Conservation (phyloP, 2,113 vertebrate genomes). For the Alosa alosa region DNA sequence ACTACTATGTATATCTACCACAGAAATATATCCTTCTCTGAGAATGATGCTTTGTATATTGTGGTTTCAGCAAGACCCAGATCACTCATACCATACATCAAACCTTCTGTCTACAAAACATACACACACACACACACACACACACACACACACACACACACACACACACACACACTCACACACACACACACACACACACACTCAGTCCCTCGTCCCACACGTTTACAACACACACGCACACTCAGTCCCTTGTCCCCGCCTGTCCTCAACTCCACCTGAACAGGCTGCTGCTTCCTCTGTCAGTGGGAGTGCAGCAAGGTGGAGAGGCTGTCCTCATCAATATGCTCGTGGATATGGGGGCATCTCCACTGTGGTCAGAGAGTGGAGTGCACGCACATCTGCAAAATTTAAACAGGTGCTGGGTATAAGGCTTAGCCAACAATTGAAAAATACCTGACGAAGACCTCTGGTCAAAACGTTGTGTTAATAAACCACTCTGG, state of each 20-base stretch:
- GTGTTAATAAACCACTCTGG: too few species aligned
- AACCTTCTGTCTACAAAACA: background rate
- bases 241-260: background rate
- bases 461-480: too few species aligned
- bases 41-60: background rate
- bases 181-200: too few species aligned
- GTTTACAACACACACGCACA: background rate
- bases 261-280: background rate
- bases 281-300: background rate
- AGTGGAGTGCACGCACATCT: too few species aligned
- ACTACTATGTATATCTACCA: background rate
- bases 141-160: too few species aligned
- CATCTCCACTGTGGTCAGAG: background rate
- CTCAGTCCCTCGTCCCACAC: too few species aligned
- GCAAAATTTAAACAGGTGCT: too few species aligned
- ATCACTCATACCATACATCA: background rate
- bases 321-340: background rate
- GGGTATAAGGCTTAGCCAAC: too few species aligned
- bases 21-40: background rate
- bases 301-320: background rate
- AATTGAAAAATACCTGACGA: too few species aligned
- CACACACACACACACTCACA: too few species aligned
- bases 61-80: background rate
- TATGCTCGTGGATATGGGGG: background rate
- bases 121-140: background rate